A percentile compares a stretch with the other conserved stretches of the same genome.
phyloP scores from a whole-genome alignment of 2,888 invertebrate species.

The Dryobota labecula region DNA sequence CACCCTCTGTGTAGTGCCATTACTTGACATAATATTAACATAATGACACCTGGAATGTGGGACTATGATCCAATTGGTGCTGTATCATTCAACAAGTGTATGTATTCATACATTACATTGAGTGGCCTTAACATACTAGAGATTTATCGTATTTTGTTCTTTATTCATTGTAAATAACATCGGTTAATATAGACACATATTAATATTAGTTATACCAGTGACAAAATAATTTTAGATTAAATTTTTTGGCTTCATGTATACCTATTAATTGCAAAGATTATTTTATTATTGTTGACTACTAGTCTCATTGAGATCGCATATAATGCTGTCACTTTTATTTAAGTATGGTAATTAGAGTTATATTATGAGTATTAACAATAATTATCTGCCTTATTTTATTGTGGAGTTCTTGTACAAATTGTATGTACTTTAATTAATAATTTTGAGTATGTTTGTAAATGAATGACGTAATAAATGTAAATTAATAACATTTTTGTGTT shows the following conservation, averaged over 20 bases:
- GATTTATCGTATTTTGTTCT: conserved; percentile 70
- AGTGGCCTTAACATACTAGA: conserved; percentile 82
- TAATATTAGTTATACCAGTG: conserved; percentile 74
- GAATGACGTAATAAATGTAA: conserved; percentile 88
- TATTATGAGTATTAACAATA: conserved; percentile 84
- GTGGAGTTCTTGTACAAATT: conserved; percentile 83
- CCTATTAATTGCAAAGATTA: conserved; percentile 77
- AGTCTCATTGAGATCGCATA: conserved; percentile 86
- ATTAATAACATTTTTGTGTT: conserved; percentile 76
- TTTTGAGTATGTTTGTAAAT: conserved; percentile 86
- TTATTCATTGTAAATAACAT: conserved; percentile 86
- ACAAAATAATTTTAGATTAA: conserved; percentile 64
- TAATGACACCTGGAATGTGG: conserved; percentile 40
- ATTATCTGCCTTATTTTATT: conserved; percentile 75
- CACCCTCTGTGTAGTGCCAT: conserved; percentile 70
- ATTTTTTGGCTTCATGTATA: conserved; percentile 69
- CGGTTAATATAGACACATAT: conserved; percentile 59
- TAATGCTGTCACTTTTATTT: conserved; percentile 81
- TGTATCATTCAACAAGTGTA: conserved; percentile 69
- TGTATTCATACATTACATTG: conserved; percentile 65
- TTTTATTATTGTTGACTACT: conserved; percentile 82
- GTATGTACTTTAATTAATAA: conserved; percentile 83
- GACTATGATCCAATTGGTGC: conserved; percentile 73
- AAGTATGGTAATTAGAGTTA: conserved; percentile 68
- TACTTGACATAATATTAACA: conserved; percentile 56